Evolutionary conservation across 2,888 invertebrate species (phyloP).

Genomic region (Callyntrura sp.): DNA sequence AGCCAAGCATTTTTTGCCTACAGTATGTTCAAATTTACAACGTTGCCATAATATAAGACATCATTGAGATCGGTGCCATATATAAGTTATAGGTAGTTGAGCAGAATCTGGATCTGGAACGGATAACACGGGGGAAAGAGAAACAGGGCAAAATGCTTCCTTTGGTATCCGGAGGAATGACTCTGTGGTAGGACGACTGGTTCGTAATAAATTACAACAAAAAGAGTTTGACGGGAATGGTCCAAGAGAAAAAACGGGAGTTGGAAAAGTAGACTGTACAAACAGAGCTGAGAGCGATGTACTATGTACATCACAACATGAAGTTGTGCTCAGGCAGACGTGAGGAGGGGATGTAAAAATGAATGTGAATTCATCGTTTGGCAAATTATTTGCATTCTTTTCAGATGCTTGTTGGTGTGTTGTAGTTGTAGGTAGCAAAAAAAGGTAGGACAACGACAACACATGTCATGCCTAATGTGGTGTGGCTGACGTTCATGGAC

Average conservation of each 20-base stretch:
- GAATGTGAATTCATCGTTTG: constrained; percentile 4
- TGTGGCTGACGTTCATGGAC: not conserved
- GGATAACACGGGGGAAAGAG: constrained; percentile 7
- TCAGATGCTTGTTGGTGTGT: not conserved
- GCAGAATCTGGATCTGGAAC: not conserved
- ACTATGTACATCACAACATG: too few species aligned
- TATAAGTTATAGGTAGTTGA: not conserved
- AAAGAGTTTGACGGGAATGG: constrained; percentile 27
- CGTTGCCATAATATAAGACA: too few species aligned
- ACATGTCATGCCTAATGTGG: constrained; percentile 5
- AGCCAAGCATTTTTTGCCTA: not conserved
- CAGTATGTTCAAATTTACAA: too few species aligned
- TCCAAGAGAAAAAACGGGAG: constrained; percentile 31
- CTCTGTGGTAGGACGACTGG: constrained; percentile 36
- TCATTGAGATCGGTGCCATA: not conserved
- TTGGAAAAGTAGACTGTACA: not conserved
- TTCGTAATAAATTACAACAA: constrained; percentile 52
- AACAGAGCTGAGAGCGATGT: not conserved
- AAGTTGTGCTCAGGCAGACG: not conserved
- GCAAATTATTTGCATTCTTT: constrained; percentile 55
- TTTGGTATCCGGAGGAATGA: constrained; percentile 53
- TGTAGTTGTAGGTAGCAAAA: not conserved
- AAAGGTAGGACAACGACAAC: constrained; percentile 25
- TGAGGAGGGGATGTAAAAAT: not conserved
- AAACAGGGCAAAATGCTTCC: constrained; percentile 46